A percentile compares a stretch with the other conserved stretches of the same genome.
Evolutionary conservation across 2,888 invertebrate genomes (phyloP).

Genomic region (Osedax frankpressi): DNA sequence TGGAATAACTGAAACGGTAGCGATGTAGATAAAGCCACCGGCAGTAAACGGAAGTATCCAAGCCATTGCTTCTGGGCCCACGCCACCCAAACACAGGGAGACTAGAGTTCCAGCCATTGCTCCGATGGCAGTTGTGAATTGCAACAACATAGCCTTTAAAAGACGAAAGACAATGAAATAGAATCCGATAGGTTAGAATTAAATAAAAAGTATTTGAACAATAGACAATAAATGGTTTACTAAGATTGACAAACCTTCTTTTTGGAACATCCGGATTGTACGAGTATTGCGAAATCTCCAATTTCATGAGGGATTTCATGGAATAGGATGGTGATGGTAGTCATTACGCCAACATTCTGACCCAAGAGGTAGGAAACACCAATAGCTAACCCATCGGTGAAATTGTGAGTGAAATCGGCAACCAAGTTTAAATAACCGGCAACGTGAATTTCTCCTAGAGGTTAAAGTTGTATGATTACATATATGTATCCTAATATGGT

Average conservation of each 20-base stretch:
- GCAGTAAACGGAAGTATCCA: conserved; percentile 95
- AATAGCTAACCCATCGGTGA: conserved; percentile 96
- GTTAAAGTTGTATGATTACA: too few relatives aligned
- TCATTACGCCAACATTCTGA: conserved; percentile 45
- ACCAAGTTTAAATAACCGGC: conserved; percentile 89
- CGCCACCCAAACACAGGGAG: conserved; percentile 69
- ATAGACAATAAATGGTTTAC: background rate
- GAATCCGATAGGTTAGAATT: too few relatives aligned
- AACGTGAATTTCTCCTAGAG: conserved; percentile 54
- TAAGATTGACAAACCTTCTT: conserved; percentile 54
- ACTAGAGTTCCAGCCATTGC: conserved; percentile 82
- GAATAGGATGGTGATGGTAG: conserved; percentile 84
- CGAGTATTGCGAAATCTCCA: conserved; percentile 94
- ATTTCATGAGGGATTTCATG: conserved; percentile 99
- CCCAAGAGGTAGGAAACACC: conserved; percentile 74
- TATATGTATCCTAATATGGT: too few relatives aligned
- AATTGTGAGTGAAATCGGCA: conserved; percentile 96
- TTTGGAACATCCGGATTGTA: conserved; percentile 87
- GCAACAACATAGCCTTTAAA: conserved; percentile 73
- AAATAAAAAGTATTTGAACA: too few relatives aligned
- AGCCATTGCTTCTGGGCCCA: conserved; percentile 40
- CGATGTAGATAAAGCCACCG: conserved; percentile 97
- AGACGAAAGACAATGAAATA: conserved; percentile 25
- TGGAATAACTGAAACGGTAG: conserved; percentile 94
- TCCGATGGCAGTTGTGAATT: conserved; percentile 83